Evolutionary conservation across 2,113 vertebrate genomes (phyloP).

Genomic region (Alosa alosa): DNA sequence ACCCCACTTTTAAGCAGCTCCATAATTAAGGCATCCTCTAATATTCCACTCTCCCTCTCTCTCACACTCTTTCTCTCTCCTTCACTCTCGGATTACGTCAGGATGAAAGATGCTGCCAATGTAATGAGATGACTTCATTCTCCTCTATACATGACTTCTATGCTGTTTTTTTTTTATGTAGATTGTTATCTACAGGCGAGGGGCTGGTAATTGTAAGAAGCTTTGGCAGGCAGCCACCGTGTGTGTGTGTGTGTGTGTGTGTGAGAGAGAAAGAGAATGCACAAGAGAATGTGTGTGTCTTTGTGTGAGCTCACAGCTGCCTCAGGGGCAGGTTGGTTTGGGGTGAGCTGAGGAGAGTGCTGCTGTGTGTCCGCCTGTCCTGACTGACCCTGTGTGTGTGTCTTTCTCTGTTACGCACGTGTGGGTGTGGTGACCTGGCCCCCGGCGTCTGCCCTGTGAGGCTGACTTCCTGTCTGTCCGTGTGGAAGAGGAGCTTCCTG

Average conservation of each 20-base stretch:
- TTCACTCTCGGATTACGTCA: not conserved
- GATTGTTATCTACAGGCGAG: constrained; percentile 9
- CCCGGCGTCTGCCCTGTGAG: too few species aligned
- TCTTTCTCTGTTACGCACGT: not conserved
- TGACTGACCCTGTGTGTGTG: not conserved
- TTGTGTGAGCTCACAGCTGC: constrained; percentile 3
- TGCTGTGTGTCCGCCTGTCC: not conserved
- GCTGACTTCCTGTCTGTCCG: too few species aligned
- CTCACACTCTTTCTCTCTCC: not conserved
- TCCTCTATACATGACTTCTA: not conserved
- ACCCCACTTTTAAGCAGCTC: not conserved
- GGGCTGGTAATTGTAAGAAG: not conserved
- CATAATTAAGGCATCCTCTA: constrained; percentile 7
- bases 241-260: not conserved
- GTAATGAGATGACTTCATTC: constrained; percentile 26
- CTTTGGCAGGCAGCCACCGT: not conserved
- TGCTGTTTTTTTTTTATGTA: not conserved
- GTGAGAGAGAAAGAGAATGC: not conserved
- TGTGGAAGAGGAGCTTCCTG: too few species aligned
- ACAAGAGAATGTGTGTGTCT: not conserved
- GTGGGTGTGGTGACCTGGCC: too few species aligned
- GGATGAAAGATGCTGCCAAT: constrained; percentile 21
- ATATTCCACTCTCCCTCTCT: not conserved
- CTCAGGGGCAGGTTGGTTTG: not conserved
- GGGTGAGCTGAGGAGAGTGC: not conserved